Evolutionary conservation across 2,113 vertebrate species (phyloP), one percentile per base, ranked within the genome.

Genomic region (Neoarius graeffei): DNA sequence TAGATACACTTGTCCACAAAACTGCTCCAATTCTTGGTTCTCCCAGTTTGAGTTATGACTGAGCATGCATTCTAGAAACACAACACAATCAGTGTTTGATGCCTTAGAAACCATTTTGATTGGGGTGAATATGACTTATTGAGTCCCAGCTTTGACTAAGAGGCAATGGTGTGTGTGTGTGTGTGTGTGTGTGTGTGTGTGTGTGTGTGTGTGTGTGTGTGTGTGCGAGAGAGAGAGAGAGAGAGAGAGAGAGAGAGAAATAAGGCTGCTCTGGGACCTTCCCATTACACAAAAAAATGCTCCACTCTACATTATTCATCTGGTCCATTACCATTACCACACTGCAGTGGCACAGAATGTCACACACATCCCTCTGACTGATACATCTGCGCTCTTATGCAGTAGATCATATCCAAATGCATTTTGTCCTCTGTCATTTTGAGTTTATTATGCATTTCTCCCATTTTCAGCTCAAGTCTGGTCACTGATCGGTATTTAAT

Each of bases 31-130:
- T 82, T 87, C 23, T 80, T 79, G 54, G 35, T 27, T 66, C 9
- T 81, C 35, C 60, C 15, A 15, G 23, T 81, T 86, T 59, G 82
- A 86, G 74, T 86, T 87, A 85, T 86, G 89, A 80, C 71, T 80
- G 67, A 86, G 79, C 69, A 87, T 81, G 62, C 74, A 74, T 87
- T 88, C 52, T 83, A 80, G 62, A 56, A 89, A 71, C 85, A 88
- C 60, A 89, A 69, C 73, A 59, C 67, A 77, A 73, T 77, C 82
- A 87, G 77, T 77, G 67, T 80, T 87, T 59, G 71, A 73, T 79
- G 64, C 86, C 74, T 84, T 83, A 60, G 67, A 86, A 86, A 83
- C 85, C 60, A 66, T 30, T 79, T n/a, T 30, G 17, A 83, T 83
- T 71, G 48, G 64, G 23, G 27, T 25, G 60, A 79, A 76, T 67